A percentile compares a stretch with the other conserved stretches of the same genome.
Evolutionary conservation across 2,888 invertebrate species (phyloP).

Genomic region (Schizaphis graminum): DNA sequence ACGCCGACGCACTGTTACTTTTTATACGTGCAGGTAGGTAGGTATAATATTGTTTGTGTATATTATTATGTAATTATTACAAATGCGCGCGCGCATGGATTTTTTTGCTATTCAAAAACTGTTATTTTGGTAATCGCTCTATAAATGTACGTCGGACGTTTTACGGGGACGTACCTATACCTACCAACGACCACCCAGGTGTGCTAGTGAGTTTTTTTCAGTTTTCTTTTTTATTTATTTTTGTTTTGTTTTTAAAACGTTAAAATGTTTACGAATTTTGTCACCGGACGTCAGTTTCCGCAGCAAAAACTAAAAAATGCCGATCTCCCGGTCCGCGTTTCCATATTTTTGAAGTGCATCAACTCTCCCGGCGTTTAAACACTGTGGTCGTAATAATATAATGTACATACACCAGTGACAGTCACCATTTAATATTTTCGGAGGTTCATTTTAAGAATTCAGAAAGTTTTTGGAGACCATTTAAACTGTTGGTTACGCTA

Average conservation of each 20-base stretch:
- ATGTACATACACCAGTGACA: neutral
- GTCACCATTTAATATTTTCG: neutral
- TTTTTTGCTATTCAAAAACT: conserved; percentile 27
- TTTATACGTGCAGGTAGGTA: neutral
- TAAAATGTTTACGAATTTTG: neutral
- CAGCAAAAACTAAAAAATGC: neutral
- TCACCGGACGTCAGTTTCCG: neutral
- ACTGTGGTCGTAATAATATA: neutral
- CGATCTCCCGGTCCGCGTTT: neutral
- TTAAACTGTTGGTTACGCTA: neutral
- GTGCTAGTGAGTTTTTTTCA: neutral
- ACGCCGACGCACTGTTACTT: neutral
- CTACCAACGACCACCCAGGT: conserved; percentile 46
- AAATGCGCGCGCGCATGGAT: neutral
- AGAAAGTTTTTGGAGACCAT: neutral
- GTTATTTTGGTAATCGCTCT: conserved; percentile 43
- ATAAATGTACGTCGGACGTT: conserved; percentile 35
- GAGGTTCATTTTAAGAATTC: neutral
- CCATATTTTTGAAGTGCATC: neutral
- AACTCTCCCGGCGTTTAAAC: neutral
- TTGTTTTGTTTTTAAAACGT: neutral
- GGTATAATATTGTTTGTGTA: neutral
- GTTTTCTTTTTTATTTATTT: neutral
- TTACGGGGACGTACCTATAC: neutral
- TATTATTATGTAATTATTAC: conserved; percentile 40